Conservation (phyloP, 1,140 invertebrate species). For the Nasonia vitripennis region DNA sequence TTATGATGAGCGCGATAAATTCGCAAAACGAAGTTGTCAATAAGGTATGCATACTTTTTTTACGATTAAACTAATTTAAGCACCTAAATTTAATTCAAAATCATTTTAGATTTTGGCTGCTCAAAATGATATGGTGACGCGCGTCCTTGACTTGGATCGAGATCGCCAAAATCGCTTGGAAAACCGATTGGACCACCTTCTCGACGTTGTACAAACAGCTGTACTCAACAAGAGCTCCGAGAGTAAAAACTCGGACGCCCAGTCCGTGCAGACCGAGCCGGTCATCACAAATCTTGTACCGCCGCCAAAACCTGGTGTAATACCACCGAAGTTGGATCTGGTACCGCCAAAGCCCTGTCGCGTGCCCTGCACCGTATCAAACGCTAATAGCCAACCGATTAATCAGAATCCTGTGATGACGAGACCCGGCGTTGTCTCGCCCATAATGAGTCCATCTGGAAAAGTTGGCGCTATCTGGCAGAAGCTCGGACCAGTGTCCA, state of each 20-base stretch:
- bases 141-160: slow-evolving; percentile 70
- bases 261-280: slow-evolving; percentile 55
- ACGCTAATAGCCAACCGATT: slow-evolving; percentile 62
- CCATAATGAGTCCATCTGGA: slow-evolving; percentile 60
- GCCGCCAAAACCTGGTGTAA: slow-evolving; percentile 68
- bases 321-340: slow-evolving; percentile 71
- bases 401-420: slow-evolving; percentile 67
- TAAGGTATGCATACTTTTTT: slow-evolving; percentile 62
- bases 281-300: slow-evolving; percentile 67
- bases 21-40: slow-evolving; percentile 73
- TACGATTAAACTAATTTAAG: neutral
- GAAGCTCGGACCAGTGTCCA: slow-evolving; percentile 72
- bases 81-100: neutral
- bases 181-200: slow-evolving; percentile 69
- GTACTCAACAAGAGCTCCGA: slow-evolving; percentile 65
- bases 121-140: slow-evolving; percentile 70
- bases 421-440: slow-evolving; percentile 66
- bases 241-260: slow-evolving; percentile 40
- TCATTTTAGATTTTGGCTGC: slow-evolving; percentile 67
- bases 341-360: slow-evolving; percentile 73
- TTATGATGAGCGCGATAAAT: slow-evolving; percentile 70
- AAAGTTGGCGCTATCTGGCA: slow-evolving; percentile 69
- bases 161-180: slow-evolving; percentile 71
- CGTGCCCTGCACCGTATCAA: slow-evolving; percentile 68
- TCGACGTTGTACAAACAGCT: slow-evolving; percentile 69